These are phyloP conservation scores for Diacarnus erythraeanus DNA, from an alignment of 37 sponge, comb jelly and placozoan genomes.

Conservation along the genomic window DNA sequence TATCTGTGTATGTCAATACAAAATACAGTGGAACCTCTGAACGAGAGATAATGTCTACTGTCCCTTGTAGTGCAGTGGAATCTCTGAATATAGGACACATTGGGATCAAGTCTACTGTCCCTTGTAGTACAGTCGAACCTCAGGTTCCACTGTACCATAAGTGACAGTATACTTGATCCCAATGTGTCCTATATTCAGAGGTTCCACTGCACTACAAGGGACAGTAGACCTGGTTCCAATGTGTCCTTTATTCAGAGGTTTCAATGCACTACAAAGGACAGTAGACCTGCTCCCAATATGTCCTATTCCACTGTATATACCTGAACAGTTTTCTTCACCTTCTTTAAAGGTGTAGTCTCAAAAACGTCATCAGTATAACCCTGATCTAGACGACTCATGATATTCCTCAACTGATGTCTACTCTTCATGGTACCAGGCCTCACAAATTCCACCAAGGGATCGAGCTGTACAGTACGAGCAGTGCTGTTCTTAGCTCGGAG, in stretches of 20 bases:
- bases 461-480: neutral
- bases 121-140: no score
- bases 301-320: neutral
- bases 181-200: no score
- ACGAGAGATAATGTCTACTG: no score
- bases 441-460: neutral
- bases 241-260: neutral
- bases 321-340: neutral
- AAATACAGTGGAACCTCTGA: no score
- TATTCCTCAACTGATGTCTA: conserved; percentile 34
- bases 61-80: no score
- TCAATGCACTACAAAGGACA: neutral
- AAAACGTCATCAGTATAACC: conserved; percentile 57
- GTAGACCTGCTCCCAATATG: neutral
- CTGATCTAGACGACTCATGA: conserved; percentile 10
- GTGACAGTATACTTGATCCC: no score
- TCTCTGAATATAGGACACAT: no score
- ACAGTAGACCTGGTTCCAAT: neutral
- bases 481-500: neutral
- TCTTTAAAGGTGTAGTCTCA: conserved; percentile 42
- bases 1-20: neutral
- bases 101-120: no score
- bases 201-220: neutral
- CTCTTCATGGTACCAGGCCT: conserved; percentile 61
- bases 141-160: no score